phyloP scores from a whole-genome alignment of 2,113 vertebrate species.

The Phyllopteryx taeniolatus region DNA sequence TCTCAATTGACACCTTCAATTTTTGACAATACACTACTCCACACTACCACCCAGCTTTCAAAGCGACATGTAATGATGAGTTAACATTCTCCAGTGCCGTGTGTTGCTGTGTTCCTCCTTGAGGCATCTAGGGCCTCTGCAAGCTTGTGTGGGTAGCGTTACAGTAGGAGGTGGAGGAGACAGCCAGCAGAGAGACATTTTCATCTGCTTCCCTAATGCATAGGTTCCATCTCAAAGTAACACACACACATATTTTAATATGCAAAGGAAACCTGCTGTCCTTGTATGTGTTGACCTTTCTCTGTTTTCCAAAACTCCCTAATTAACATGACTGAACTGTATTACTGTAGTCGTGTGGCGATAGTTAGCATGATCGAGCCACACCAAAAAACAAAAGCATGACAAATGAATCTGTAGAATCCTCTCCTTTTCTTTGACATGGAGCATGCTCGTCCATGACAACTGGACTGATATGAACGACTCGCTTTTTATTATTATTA shows the following conservation, averaged over 20 bases:
- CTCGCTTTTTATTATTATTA: slow-evolving; percentile 54
- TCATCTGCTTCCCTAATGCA: slow-evolving; percentile 46
- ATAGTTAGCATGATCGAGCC: slow-evolving; percentile 74
- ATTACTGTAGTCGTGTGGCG: slow-evolving; percentile 32
- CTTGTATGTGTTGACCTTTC: slow-evolving; percentile 47
- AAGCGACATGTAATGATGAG: slow-evolving; percentile 41
- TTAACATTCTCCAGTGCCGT: slow-evolving; percentile 58
- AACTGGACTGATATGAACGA: slow-evolving; percentile 61
- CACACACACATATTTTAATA: slow-evolving; percentile 32
- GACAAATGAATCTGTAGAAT: slow-evolving; percentile 59
- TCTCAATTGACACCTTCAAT: slow-evolving; percentile 2
- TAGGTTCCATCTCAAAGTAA: slow-evolving; percentile 23
- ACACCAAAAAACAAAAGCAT: slow-evolving; percentile 68
- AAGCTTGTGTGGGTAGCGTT: slow-evolving; percentile 66
- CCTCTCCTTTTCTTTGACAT: slow-evolving; percentile 71
- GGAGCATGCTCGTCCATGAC: slow-evolving; percentile 71
- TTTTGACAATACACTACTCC: slow-evolving; percentile 1
- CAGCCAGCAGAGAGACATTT: slow-evolving; percentile 49
- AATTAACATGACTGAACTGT: slow-evolving; percentile 49
- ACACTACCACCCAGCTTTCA: not conserved
- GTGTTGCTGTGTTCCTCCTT: slow-evolving; percentile 67
- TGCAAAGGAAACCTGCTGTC: slow-evolving; percentile 62
- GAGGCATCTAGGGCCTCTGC: slow-evolving; percentile 60
- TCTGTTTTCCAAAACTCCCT: slow-evolving; percentile 59
- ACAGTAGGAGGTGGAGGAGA: slow-evolving; percentile 59